Evolutionary conservation across 2,113 vertebrate species (phyloP), one percentile per base, ranked within the genome.

Genomic region (Bombycilla garrulus): DNA sequence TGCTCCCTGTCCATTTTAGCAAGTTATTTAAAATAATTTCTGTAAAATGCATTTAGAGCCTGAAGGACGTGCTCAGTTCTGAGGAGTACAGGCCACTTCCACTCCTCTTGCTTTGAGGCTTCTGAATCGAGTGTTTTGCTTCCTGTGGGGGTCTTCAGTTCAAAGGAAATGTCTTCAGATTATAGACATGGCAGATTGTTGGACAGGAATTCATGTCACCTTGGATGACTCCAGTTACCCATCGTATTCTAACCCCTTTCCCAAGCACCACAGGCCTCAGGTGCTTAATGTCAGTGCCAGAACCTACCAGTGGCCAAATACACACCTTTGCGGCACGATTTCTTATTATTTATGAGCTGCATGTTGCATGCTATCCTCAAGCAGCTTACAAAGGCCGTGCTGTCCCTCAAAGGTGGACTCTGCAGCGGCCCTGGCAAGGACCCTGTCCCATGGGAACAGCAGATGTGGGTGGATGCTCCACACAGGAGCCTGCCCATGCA

Each of bases 401-500:
- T 3, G 67, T 17, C 25, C 48, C 24, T 29, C 19, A 18, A 11
- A 60, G 20, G 3, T 38, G 15, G 20, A 15, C 33, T 56, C 26
- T 74, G 92, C 65, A 70, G 60, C 22, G 28, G 19, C 12, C 58
- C 62, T 81, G 53, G 35, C 5, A 56, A 28, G 35, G 42, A 33
- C 28, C 25, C 64, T 22, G 15, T 16, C 25, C 17, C 8, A 3
- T 33, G 31, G 61, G 51, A 62, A 22, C 8, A 31, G 56, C 38
- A 58, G 33, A 28, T 25, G 15, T 0, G 1, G 17, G 28, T 20
- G 28, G 71, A 10, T 1, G 5, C 9, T 66, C 35, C 14, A 5
- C 35, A 7, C 1, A 3, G 70, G 40, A 91, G 14, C 24, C 50
- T 74, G 28, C 23, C 31, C 9, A 2, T 1, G 0, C 0, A 0